phyloP scores from a whole-genome alignment of 2,113 vertebrate genomes.

The Ceyx melanurus region DNA sequence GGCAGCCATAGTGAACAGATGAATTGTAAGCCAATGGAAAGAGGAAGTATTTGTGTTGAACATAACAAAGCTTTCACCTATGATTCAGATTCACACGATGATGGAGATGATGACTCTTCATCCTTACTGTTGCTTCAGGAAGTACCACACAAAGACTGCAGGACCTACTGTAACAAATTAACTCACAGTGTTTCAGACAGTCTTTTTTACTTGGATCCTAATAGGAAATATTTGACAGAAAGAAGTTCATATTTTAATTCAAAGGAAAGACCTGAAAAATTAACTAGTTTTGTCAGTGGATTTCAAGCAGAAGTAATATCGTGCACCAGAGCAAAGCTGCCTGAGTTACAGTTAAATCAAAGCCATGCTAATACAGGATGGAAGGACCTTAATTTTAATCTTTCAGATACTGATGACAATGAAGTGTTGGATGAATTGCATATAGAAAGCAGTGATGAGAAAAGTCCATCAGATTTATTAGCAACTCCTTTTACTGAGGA shows the following conservation, averaged over 20 bases:
- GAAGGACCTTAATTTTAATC: conserved; percentile 68
- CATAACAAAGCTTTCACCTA: conserved; percentile 75
- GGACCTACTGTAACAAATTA: conserved; percentile 75
- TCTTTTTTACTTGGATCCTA: conserved; percentile 83
- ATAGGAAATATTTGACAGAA: conserved; percentile 60
- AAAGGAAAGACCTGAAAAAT: conserved; percentile 83
- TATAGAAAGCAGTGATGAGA: conserved; percentile 78
- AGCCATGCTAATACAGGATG: conserved; percentile 37
- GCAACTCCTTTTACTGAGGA: conserved; percentile 66
- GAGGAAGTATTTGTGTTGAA: conserved; percentile 32
- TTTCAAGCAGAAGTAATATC: conserved; percentile 75
- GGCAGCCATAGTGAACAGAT: conserved; percentile 72
- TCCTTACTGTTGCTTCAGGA: conserved; percentile 68
- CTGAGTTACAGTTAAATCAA: conserved; percentile 69
- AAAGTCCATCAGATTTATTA: conserved; percentile 74
- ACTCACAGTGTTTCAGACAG: conserved; percentile 88
- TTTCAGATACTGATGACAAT: conserved; percentile 83
- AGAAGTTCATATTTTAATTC: conserved; percentile 70
- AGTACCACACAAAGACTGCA: conserved; percentile 76
- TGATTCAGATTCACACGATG: conserved; percentile 82
- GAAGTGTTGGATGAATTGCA: conserved; percentile 78
- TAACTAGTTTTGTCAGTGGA: conserved; percentile 78
- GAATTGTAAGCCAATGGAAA: conserved; percentile 51
- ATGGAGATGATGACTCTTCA: conserved; percentile 81
- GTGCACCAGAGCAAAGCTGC: conserved; percentile 61